Evolutionary conservation across 2,888 invertebrate species (phyloP).

Genomic region (Nomada ferruginata): DNA sequence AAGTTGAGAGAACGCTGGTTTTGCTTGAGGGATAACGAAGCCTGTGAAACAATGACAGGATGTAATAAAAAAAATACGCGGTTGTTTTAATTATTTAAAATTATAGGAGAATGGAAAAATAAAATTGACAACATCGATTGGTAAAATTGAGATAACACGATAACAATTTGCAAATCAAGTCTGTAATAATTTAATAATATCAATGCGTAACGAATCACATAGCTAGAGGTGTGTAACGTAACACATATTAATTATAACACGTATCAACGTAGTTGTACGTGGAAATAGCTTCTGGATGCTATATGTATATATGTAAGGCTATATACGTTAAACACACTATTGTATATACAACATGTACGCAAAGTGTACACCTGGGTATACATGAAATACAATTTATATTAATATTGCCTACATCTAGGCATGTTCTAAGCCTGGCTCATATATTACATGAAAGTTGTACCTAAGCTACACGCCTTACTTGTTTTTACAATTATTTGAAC

Average conservation of each 20-base stretch:
- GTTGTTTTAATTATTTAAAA: too few species aligned
- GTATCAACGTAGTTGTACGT: neutral
- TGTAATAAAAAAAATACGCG: too few species aligned
- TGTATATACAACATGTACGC: neutral
- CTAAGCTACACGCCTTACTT: neutral
- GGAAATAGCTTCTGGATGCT: neutral
- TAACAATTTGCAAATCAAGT: too few species aligned
- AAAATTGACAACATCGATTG: too few species aligned
- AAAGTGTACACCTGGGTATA: constrained; percentile 27
- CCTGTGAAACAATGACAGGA: too few species aligned
- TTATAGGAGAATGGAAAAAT: too few species aligned
- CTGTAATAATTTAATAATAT: too few species aligned
- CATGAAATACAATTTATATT: constrained; percentile 28
- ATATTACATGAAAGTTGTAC: neutral
- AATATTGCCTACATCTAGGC: constrained; percentile 8
- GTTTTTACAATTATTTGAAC: constrained; percentile 14
- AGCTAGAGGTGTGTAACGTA: neutral
- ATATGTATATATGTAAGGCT: neutral
- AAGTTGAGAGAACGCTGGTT: too few species aligned
- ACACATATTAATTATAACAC: too few species aligned
- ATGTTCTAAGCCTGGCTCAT: constrained; percentile 5
- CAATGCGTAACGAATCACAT: too few species aligned
- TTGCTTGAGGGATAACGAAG: too few species aligned
- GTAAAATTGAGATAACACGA: too few species aligned
- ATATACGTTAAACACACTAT: neutral